These are phyloP conservation scores for Ephestia elutella DNA, from an alignment of 1,140 invertebrate genomes.

Conservation along the genomic window DNA sequence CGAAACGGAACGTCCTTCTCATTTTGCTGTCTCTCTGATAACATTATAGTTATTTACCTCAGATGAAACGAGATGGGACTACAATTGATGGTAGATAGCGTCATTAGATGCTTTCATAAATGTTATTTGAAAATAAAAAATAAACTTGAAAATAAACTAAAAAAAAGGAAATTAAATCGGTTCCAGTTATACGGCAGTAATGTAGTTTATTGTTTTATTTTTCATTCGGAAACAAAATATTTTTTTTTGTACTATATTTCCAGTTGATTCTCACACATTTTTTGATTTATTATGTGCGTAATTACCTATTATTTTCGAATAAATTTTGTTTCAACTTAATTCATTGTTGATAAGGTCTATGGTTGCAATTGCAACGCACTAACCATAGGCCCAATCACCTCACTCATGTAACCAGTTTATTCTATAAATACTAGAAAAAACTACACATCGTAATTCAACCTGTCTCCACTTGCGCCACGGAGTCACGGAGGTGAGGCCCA, in stretches of 20 bases:
- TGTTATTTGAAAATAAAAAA: not conserved
- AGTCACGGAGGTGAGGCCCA: not conserved
- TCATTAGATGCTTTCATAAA: not conserved
- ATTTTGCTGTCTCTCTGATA: not conserved
- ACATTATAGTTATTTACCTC: conserved; percentile 1
- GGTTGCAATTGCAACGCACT: no score
- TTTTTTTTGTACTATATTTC: no score
- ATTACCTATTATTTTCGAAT: no score
- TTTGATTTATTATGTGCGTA: no score
- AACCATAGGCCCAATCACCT: not conserved
- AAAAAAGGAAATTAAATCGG: no score
- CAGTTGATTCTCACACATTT: no score
- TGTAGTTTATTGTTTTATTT: no score
- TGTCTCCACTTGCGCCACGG: not conserved
- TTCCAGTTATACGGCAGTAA: no score
- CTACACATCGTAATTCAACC: not conserved
- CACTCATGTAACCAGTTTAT: not conserved
- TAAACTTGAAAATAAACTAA: no score
- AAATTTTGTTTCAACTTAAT: no score
- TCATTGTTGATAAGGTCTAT: no score
- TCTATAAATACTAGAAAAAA: conserved; percentile 2
- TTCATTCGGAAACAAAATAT: no score
- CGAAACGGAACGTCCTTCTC: not conserved
- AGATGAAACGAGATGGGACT: not conserved
- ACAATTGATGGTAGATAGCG: not conserved